Base-by-base conservation (phyloP, 2,113 vertebrate genomes). In the Limnothrissa miodon region DNA sequence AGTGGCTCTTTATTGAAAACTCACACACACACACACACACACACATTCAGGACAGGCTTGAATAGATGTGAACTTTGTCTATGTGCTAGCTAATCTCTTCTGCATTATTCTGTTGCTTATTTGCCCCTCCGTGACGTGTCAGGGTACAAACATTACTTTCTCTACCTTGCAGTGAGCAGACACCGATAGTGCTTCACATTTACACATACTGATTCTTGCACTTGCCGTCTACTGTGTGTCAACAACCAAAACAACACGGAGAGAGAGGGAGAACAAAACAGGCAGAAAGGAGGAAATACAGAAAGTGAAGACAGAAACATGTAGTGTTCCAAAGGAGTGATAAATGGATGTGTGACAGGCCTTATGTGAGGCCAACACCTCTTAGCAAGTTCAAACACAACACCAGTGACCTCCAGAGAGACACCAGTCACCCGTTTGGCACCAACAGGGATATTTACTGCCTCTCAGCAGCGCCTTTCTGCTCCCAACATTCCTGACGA, bases 351-450 rank as follows among this genome's bases (percentile, higher is more conserved):
- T 74, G 29, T 74, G 66, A 33, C 66, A 74, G 66, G 15, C 11
- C 33, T 74, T 33, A 13, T 36, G 15, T 74, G 66, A 74, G 29
- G 29, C 0, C 13, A 13, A 74, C 66, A 36, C 66, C 66, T 36
- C 66, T 74, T 13, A 39, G 66, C 66, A 74, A 74, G 66, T 74
- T 74, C 66, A 36, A 74, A 36, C 66, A 39, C 29, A 74, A 33
- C 13, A 33, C 4, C 33, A 33, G 13, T 36, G 33, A 33, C 66
- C 66, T 74, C 10, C 66, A 74, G 66, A 15, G 66, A 36, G 29
- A 29, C 66, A 4, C 9, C 11, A 29, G 11, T 74, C 66, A 33
- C 15, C 29, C 2, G 13, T 74, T 74, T 3, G 66, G 29, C 66
- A 74, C 66, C 66, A 74, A 33, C 29, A 36, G 33, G 11, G 4